A percentile compares a stretch with the other conserved stretches of the same genome.
phyloP scores from a whole-genome alignment of 1,140 invertebrate genomes.

The Pseudomyrmex flavicornis region DNA sequence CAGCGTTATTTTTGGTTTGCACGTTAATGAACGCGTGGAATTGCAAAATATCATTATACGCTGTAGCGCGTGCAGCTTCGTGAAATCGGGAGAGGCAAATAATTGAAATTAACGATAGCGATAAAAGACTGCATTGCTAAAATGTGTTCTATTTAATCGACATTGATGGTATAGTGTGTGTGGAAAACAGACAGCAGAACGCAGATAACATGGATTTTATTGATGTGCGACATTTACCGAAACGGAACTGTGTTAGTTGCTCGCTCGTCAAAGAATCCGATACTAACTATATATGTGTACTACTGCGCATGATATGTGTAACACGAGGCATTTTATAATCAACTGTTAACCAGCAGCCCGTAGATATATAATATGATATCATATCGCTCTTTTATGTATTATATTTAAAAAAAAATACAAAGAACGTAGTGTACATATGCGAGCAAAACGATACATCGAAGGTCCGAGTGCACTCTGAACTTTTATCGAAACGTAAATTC shows the following conservation, averaged over 20 bases:
- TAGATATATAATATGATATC: no score
- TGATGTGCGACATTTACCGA: constrained; percentile 38
- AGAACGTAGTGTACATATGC: neutral
- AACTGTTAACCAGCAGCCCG: constrained; percentile 21
- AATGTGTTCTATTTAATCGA: constrained; percentile 44
- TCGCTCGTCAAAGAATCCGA: constrained; percentile 32
- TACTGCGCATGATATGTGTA: constrained; percentile 31
- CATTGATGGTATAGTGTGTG: constrained; percentile 27
- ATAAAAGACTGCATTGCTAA: constrained; percentile 29
- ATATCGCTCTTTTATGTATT: no score
- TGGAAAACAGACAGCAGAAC: constrained; percentile 8
- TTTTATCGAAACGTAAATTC: constrained; percentile 54
- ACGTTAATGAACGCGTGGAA: neutral
- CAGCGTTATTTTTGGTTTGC: neutral
- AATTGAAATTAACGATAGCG: constrained; percentile 44
- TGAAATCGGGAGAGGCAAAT: constrained; percentile 39
- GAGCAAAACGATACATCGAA: neutral
- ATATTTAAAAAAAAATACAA: neutral
- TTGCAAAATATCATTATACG: constrained; percentile 30
- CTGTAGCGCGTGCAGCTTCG: neutral
- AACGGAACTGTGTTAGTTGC: constrained; percentile 2
- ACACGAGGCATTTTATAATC: constrained; percentile 41
- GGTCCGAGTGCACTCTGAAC: constrained; percentile 9
- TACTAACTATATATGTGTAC: constrained; percentile 9
- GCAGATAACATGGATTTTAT: constrained; percentile 47